Conservation (phyloP, 2,888 invertebrate species). For the Callyntrura guangdongensis region DNA sequence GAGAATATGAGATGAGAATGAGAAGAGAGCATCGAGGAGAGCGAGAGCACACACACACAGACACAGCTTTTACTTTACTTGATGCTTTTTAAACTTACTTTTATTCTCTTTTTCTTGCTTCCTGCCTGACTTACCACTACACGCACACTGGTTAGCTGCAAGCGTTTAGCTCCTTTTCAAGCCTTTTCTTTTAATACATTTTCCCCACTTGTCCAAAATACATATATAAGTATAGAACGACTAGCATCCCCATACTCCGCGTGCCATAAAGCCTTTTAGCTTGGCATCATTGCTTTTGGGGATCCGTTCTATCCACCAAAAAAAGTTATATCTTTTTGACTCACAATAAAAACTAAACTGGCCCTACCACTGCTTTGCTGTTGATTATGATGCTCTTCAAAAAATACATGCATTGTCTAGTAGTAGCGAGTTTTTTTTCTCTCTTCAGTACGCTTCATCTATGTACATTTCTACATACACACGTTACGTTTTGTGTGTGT, state of each 20-base stretch:
- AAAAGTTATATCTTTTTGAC: conserved; percentile 69
- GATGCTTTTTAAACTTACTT: conserved; percentile 79
- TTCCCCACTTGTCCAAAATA: conserved; percentile 73
- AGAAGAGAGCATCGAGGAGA: conserved; percentile 69
- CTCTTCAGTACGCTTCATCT: not conserved
- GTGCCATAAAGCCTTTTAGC: conserved; percentile 75
- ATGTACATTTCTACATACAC: not conserved
- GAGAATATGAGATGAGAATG: conserved; percentile 80
- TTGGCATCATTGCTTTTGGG: conserved; percentile 72
- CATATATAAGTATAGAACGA: conserved; percentile 26
- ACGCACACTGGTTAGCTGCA: conserved; percentile 65
- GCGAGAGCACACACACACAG: conserved; percentile 46
- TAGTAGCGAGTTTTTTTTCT: conserved; percentile 41
- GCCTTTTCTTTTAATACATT: conserved; percentile 76
- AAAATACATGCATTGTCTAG: conserved; percentile 68
- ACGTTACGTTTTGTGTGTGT: not conserved
- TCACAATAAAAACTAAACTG: conserved; percentile 56
- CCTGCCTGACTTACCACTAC: conserved; percentile 70
- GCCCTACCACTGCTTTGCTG: not conserved
- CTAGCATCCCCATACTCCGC: conserved; percentile 39
- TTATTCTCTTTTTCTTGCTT: conserved; percentile 70
- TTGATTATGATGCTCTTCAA: conserved; percentile 50
- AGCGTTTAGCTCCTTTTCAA: conserved; percentile 80
- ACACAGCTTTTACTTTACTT: conserved; percentile 76
- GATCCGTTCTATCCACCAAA: conserved; percentile 69